Conservation (phyloP, 2,888 invertebrate genomes). For the Cosmopolites sordidus region DNA sequence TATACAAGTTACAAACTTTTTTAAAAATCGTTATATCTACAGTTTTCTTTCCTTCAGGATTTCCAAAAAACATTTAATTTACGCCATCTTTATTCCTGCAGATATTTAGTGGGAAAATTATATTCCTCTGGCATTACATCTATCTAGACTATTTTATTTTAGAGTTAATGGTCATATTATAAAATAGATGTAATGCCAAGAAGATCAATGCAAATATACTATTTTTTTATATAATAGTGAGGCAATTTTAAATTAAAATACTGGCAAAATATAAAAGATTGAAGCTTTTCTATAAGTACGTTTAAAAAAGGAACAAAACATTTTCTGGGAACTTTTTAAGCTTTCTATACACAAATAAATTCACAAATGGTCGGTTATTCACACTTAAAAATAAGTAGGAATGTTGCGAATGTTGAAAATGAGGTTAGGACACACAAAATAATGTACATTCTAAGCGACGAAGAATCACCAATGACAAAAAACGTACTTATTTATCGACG, state of each 20-base stretch:
- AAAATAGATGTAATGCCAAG: background rate
- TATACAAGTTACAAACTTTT: slow-evolving; percentile 30
- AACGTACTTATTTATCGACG: slow-evolving; percentile 31
- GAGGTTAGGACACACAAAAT: slow-evolving; percentile 4
- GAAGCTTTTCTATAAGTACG: slow-evolving; percentile 38
- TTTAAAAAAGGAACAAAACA: slow-evolving; percentile 24
- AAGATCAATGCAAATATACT: slow-evolving; percentile 7
- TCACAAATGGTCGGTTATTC: slow-evolving; percentile 9
- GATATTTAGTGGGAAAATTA: slow-evolving; percentile 28
- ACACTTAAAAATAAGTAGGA: slow-evolving; percentile 10
- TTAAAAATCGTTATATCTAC: slow-evolving; percentile 34
- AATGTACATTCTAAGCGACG: slow-evolving; percentile 1
- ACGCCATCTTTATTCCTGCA: slow-evolving; percentile 22
- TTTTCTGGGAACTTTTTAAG: background rate
- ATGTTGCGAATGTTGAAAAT: slow-evolving; percentile 8
- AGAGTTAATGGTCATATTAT: background rate
- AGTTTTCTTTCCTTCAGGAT: slow-evolving; percentile 25
- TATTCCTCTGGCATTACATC: background rate
- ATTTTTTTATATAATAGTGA: slow-evolving; percentile 8
- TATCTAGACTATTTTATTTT: background rate
- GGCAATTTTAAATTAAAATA: slow-evolving; percentile 33
- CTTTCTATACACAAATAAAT: slow-evolving; percentile 2
- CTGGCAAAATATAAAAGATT: slow-evolving; percentile 38
- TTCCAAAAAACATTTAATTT: slow-evolving; percentile 34
- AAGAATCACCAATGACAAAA: slow-evolving; percentile 14